phyloP scores from a whole-genome alignment of 2,888 invertebrate species.

The Limnephilus rhombicus region DNA sequence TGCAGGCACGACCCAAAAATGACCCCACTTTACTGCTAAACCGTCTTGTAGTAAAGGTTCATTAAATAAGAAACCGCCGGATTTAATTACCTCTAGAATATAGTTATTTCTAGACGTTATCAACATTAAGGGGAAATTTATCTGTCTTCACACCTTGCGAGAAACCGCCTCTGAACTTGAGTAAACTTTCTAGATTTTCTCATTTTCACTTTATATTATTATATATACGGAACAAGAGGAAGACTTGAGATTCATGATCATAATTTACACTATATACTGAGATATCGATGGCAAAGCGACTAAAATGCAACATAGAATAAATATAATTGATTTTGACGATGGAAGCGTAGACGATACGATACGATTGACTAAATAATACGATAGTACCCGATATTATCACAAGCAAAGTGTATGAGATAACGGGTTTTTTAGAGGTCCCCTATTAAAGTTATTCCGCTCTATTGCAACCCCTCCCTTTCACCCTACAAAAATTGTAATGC shows the following conservation, averaged over 20 bases:
- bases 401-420: no score
- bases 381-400: no score
- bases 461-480: no score
- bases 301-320: no score
- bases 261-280: background rate
- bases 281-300: no score
- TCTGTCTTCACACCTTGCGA: background rate
- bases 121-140: background rate
- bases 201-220: background rate
- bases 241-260: background rate
- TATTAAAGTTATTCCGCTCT: no score
- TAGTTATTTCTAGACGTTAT: constrained; percentile 1
- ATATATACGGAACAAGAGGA: background rate
- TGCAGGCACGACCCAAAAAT: background rate
- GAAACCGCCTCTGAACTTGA: background rate
- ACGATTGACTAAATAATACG: background rate
- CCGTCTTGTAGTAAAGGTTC: background rate
- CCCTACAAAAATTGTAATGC: no score
- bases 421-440: no score
- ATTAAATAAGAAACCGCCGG: background rate
- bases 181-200: background rate
- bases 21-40: background rate
- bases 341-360: background rate
- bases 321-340: no score
- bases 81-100: constrained; percentile 21